Evolutionary conservation across 2,113 vertebrate species (phyloP), one percentile per base, ranked within the genome.

Genomic region (Cariama cristata): DNA sequence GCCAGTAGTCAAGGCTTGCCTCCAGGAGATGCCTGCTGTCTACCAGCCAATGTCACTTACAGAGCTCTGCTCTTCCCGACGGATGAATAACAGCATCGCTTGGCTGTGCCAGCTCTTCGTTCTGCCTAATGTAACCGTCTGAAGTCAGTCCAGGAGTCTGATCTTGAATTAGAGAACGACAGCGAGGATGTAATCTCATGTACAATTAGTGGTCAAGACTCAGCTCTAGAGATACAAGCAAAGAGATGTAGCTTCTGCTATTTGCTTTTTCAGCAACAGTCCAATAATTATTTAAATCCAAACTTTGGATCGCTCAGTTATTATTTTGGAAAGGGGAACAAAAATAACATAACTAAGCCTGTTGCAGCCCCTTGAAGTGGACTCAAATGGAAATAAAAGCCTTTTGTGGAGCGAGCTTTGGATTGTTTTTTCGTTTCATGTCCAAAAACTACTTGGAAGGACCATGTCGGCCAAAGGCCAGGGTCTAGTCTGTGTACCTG

Each of bases 341-440:
- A 95, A 94, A 91, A 93, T 85, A 97, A 96, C 94, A 95, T 66
- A 95, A 85, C 83, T 55, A 90, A 98, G 92, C 91, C 94, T 0
- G 4, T 35, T 75, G 35, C 93, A 96, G 72, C 91, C 97, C 94
- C 98, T 98, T 98, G 97, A 98, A 98, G 97, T 94, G 91, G 97
- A 98, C 97, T 97, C 97, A 94, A 92, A 97, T 98, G 98, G 98
- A 98, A 98, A 98, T 97, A 95, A 97, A 98, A 98, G 93, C 95
- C 95, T 93, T 97, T 96, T 96, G 97, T 33, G 11, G 96, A 98
- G 93, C 49, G 90, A 97, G 97, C 92, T 97, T 98, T 98, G 97
- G 98, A 97, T 22, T 20, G 63, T 49, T 76, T 97, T 94, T 91
- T 96, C 64, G 9, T 62, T 75, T 90, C 55, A 9, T 32, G 6